These are phyloP conservation scores for Dolichallabes microphthalmus DNA, from an alignment of 2,113 vertebrate species.

Conservation along the genomic window DNA sequence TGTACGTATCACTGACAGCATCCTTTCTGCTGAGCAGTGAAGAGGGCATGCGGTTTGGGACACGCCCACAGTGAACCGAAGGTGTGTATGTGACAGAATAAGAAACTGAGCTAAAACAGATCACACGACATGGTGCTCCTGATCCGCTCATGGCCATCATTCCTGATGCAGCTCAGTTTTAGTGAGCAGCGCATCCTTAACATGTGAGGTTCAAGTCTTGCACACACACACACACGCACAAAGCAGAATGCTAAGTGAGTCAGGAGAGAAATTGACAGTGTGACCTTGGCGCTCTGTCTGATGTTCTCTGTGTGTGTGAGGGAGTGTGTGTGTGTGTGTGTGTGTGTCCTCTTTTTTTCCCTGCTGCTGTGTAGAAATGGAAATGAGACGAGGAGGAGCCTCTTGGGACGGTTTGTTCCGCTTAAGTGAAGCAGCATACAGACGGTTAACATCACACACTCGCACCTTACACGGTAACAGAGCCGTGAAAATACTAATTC, in stretches of 20 bases:
- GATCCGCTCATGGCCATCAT: neutral
- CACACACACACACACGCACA: neutral
- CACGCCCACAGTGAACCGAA: neutral
- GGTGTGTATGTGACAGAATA: neutral
- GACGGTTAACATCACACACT: constrained; percentile 31
- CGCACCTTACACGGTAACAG: constrained; percentile 21
- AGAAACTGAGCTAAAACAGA: neutral
- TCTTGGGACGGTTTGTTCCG: constrained; percentile 30
- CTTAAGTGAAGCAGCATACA: constrained; percentile 2
- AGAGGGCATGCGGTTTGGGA: neutral
- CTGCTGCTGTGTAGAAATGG: constrained; percentile 13
- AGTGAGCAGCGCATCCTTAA: neutral
- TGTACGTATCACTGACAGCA: neutral
- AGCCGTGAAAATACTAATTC: constrained; percentile 6
- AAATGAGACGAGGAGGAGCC: constrained; percentile 26
- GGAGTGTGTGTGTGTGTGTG: neutral
- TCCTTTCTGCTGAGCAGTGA: neutral
- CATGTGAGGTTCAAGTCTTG: neutral
- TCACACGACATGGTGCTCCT: neutral
- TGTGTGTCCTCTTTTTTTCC: neutral
- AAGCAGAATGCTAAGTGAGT: neutral
- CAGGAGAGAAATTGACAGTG: constrained; percentile 5
- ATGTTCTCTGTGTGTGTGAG: neutral
- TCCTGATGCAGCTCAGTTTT: neutral
- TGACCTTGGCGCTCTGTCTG: constrained; percentile 1